Base-by-base conservation (phyloP, 2,888 invertebrate genomes). In the Lutraria lutraria region DNA sequence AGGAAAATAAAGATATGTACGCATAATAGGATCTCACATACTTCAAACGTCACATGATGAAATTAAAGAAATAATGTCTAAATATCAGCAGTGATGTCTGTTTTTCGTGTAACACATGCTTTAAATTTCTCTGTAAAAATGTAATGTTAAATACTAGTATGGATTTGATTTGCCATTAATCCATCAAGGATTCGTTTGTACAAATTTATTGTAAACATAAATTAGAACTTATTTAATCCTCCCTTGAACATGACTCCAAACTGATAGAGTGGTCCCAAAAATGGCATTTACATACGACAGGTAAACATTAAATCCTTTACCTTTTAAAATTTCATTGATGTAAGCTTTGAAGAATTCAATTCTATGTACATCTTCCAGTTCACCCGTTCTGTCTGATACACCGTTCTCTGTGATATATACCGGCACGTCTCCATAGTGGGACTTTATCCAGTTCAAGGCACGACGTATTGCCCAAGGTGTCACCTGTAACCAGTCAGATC, bases 401-500 rank as follows among this genome's bases (percentile, higher is more conserved):
- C 96, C 96, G 87, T 95, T 96, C 89, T 96, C 96, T 12, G 95
- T 96, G 86, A 96, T 93, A 84, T 92, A 93, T 31, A 96, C 90
- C 0, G 92, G 91, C 8, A 94, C 92, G 83, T 95, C 93, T 25
- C 93, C 93, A 90, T 94, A 96, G 25, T 92, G 89, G 4, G 91
- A 83, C 31, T 93, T 93, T 19, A 95, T 90, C 94, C 94, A 96
- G 25, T 93, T 91, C 15, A 96, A 87, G 19, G 94, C 90, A 43
- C 92, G 88, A 0, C 95, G 88, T 12, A 95, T 85, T 16, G 95
- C 95, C 89, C 91, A 93, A 0, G 96, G 96, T 31, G 94, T 94
- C 2, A 91, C 89, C 25, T 72, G 60, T 86, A 89, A 54, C 89
- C 91, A 90, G 43, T 83, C 85, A 19, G 91, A 89, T 0, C 91